Percentiles rank a stretch among this genome's conserved stretches.
phyloP scores from a whole-genome alignment of 2,888 invertebrate genomes.

The Eristalis tenax region DNA sequence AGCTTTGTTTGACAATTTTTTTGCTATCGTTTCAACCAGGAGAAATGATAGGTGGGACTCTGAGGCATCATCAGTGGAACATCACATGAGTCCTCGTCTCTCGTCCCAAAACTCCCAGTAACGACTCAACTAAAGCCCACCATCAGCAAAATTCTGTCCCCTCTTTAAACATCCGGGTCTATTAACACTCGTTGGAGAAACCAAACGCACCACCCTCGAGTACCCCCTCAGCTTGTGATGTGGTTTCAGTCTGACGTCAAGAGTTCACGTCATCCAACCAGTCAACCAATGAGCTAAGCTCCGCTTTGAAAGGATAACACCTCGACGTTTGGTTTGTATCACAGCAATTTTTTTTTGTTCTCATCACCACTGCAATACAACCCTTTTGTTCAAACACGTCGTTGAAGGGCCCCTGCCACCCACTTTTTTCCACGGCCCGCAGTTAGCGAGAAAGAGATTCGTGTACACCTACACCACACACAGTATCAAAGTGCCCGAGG shows the following conservation, averaged over 20 bases:
- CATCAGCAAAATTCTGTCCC: background rate
- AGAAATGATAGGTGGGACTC: too few relatives aligned
- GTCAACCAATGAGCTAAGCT: background rate
- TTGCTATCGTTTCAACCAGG: too few relatives aligned
- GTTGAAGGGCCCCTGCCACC: background rate
- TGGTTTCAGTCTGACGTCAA: background rate
- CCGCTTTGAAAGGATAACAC: background rate
- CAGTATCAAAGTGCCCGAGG: constrained; percentile 2
- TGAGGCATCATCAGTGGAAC: too few relatives aligned
- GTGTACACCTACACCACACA: background rate
- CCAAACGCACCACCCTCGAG: too few relatives aligned
- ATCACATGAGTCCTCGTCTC: too few relatives aligned
- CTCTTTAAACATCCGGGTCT: background rate
- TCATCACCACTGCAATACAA: too few relatives aligned
- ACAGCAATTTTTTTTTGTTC: background rate
- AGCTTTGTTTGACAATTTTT: too few relatives aligned
- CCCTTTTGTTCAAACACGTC: background rate
- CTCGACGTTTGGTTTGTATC: background rate
- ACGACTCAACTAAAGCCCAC: too few relatives aligned
- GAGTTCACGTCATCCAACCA: background rate
- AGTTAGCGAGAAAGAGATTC: background rate
- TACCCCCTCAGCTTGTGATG: background rate
- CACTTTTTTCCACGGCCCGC: background rate
- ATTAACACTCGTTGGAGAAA: background rate
- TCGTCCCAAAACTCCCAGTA: too few relatives aligned